Base-by-base conservation (phyloP, 2,113 vertebrate genomes). In the Zosterops borbonicus region DNA sequence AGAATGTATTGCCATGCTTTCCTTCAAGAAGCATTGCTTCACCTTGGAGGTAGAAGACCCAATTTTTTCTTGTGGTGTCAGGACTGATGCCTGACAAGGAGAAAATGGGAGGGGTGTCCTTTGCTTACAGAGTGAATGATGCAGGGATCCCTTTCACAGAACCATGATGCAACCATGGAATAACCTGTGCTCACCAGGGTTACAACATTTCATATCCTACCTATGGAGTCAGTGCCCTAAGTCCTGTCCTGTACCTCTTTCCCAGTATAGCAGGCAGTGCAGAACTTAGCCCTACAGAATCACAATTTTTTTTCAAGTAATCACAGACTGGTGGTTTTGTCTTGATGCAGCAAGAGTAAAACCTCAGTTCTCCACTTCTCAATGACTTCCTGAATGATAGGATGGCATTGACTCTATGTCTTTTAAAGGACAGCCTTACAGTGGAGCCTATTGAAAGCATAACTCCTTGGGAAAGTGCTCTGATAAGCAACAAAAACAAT, bases 11-110 rank as follows among this genome's bases (percentile, higher is more conserved):
- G 14, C 20, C 18, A 17, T 46, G 24, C 27, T 9, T 24, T 91
- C 18, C 14, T 63, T 75, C 68, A 60, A 46, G 25, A 76, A 17
- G 6, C 39, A 19, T 50, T 65, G 64, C 28, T 74, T 78, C 6
- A 8, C 31, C 42, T 70, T 0, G 0, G 47, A 59, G 56, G 47
- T 11, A n/a, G 15, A 68, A 79, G 22, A 53, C 24, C 4, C 0
- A 11, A 5, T 52, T 76, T 17, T 76, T 25, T 13, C 23, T 58
- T 49, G 14, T 37, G 46, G 9, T 27, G 7, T 74, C 29, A 37
- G 33, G 25, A 65, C 24, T 58, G 28, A 37, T 23, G 16, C 29
- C 27, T 23, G 31, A 41, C 35, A 59, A 71, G 21, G 33, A 83
- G 16, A 75, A 86, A 37, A 20, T 3, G 7, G 35, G 24, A 87